Conservation (phyloP, 2,797 vertebrate genomes). For the Enteromius thamalakanensis region DNA sequence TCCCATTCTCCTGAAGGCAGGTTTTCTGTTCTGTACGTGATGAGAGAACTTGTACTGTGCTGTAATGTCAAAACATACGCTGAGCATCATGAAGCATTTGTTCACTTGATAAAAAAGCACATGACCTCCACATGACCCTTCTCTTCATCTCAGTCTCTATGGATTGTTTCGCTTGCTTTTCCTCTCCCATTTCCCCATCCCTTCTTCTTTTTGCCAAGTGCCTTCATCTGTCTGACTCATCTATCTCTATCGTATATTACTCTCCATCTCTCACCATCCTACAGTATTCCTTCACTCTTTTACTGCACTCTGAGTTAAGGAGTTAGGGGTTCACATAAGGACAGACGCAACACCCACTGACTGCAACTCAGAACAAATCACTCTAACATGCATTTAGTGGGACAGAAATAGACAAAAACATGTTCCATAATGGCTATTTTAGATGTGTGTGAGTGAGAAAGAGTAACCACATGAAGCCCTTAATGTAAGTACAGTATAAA, state of each 20-base stretch:
- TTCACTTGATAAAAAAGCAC: not conserved
- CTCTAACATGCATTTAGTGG: not conserved
- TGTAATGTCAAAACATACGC: not conserved
- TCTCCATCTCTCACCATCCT: not conserved
- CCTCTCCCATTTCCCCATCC: not conserved
- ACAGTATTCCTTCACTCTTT: not conserved
- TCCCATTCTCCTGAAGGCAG: too few species aligned
- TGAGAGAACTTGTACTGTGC: not conserved
- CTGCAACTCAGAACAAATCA: not conserved
- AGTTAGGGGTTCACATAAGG: constrained; percentile 9
- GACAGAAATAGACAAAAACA: not conserved
- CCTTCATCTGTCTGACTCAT: constrained; percentile 1
- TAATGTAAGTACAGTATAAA: not conserved
- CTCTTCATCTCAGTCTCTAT: not conserved
- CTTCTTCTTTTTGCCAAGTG: constrained; percentile 9
- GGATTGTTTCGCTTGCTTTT: not conserved
- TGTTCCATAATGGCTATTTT: not conserved
- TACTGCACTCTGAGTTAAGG: not conserved
- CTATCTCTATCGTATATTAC: not conserved
- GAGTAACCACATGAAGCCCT: not conserved
- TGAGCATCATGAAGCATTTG: not conserved
- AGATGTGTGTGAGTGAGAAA: too few species aligned
- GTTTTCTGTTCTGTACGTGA: not conserved
- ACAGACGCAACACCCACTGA: not conserved
- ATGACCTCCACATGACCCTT: constrained; percentile 7